phyloP scores from a whole-genome alignment of 1,140 invertebrate genomes.

The Lordiphosa clarofinis region DNA sequence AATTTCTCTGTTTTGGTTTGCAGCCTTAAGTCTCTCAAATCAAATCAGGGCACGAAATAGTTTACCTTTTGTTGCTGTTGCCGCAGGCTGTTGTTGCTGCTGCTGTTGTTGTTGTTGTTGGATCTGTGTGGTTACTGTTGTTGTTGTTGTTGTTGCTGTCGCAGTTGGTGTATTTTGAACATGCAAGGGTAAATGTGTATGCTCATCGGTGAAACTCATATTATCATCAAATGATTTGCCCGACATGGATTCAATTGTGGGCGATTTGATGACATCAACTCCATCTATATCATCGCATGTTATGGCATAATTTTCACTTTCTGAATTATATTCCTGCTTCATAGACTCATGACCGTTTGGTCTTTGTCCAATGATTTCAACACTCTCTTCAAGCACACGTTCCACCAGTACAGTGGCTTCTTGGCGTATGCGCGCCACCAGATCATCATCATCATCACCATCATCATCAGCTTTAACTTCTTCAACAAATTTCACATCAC shows the following conservation, averaged over 20 bases:
- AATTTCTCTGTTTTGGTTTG: background rate
- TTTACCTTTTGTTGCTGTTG: conserved; percentile 62
- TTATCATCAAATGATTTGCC: conserved; percentile 80
- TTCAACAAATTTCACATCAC: conserved; percentile 68
- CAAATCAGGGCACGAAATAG: conserved; percentile 37
- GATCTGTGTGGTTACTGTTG: conserved; percentile 51
- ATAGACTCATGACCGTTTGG: conserved; percentile 52
- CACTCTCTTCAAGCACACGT: conserved; percentile 75
- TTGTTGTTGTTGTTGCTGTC: too few relatives aligned
- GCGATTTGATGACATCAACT: conserved; percentile 78
- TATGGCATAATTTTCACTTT: conserved; percentile 79
- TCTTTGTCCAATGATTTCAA: conserved; percentile 68
- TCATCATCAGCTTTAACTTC: conserved; percentile 64
- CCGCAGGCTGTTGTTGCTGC: conserved; percentile 36
- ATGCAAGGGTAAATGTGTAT: conserved; percentile 68
- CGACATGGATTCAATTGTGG: conserved; percentile 79
- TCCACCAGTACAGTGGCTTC: conserved; percentile 78
- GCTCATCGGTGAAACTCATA: conserved; percentile 77
- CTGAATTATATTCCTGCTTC: conserved; percentile 75
- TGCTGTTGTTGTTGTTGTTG: conserved; percentile 45
- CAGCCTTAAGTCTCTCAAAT: conserved; percentile 31
- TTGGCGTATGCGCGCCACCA: conserved; percentile 60
- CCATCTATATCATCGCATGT: conserved; percentile 78
- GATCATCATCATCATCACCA: conserved; percentile 46
- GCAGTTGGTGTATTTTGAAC: conserved; percentile 13